Evolutionary conservation across 1,140 invertebrate species (phyloP).

Genomic region (Drosophila orena): DNA sequence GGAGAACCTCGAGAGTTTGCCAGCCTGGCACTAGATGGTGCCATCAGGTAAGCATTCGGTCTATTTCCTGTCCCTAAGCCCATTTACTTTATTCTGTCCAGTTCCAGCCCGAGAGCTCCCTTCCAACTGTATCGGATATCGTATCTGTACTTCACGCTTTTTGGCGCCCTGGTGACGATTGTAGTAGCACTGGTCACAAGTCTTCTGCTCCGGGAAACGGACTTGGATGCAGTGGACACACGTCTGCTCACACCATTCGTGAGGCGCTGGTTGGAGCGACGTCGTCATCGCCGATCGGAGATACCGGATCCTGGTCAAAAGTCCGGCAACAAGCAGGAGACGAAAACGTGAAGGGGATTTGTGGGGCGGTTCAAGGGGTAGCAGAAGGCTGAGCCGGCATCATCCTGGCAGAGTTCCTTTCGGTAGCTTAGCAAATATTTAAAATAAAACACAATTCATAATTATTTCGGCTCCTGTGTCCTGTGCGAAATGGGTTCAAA

Average conservation of each 20-base stretch:
- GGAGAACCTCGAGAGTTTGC: slow-evolving; percentile 58
- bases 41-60: slow-evolving; percentile 39
- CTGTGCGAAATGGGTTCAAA: slow-evolving; percentile 65
- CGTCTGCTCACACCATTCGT: slow-evolving; percentile 89
- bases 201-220: slow-evolving; percentile 86
- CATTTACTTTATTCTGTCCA: neutral
- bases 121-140: slow-evolving; percentile 86
- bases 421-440: slow-evolving; percentile 73
- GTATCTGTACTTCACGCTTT: slow-evolving; percentile 89
- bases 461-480: slow-evolving; percentile 44
- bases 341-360: slow-evolving; percentile 43
- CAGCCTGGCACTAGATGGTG: slow-evolving; percentile 39
- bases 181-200: slow-evolving; percentile 87
- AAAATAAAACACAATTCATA: slow-evolving; percentile 74
- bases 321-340: slow-evolving; percentile 40
- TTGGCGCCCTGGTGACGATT: slow-evolving; percentile 89
- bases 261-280: slow-evolving; percentile 87
- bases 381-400: neutral
- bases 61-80: no score
- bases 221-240: slow-evolving; percentile 87
- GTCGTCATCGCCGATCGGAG: slow-evolving; percentile 49
- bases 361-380: no score
- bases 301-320: slow-evolving; percentile 40
- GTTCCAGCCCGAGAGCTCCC: slow-evolving; percentile 14
- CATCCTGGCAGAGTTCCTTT: slow-evolving; percentile 61